phyloP scores from a whole-genome alignment of 2,888 invertebrate genomes.

The Caenorhabditis japonica region DNA sequence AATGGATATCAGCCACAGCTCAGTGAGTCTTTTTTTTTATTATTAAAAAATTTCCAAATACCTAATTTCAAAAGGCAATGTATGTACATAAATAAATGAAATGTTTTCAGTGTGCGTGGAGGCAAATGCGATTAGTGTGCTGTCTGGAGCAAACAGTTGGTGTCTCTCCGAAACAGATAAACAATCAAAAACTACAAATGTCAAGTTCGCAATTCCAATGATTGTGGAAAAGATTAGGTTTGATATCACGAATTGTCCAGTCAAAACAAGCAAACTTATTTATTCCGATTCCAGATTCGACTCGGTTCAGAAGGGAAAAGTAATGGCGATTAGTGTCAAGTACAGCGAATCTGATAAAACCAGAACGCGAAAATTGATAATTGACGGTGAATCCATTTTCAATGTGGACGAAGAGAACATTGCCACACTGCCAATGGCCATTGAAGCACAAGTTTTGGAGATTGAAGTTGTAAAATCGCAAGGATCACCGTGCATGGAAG shows the following conservation, averaged over 20 bases:
- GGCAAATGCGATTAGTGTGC: constrained; percentile 19
- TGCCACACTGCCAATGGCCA: constrained; percentile 54
- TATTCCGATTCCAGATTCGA: constrained; percentile 48
- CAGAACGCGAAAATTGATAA: constrained; percentile 29
- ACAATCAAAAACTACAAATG: constrained; percentile 10
- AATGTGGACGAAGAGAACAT: constrained; percentile 33
- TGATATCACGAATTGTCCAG: constrained; percentile 8
- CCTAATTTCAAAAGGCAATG: too few relatives aligned
- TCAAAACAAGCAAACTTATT: neutral
- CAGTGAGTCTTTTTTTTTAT: constrained; percentile 57
- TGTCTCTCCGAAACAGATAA: constrained; percentile 7
- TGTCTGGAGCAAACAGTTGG: constrained; percentile 6
- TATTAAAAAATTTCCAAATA: neutral
- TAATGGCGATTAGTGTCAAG: constrained; percentile 52
- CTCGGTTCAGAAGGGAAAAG: constrained; percentile 59
- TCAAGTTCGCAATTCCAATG: constrained; percentile 58
- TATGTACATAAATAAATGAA: too few relatives aligned
- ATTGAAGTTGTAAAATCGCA: constrained; percentile 62
- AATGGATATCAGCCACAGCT: constrained; percentile 74
- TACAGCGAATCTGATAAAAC: constrained; percentile 52
- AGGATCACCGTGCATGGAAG: constrained; percentile 68
- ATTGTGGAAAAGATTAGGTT: constrained; percentile 61
- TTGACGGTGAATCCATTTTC: constrained; percentile 41
- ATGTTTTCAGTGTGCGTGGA: constrained; percentile 45
- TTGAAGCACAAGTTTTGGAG: constrained; percentile 60